phyloP scores from a whole-genome alignment of 2,797 vertebrate species.

The Gallirallus australis region DNA sequence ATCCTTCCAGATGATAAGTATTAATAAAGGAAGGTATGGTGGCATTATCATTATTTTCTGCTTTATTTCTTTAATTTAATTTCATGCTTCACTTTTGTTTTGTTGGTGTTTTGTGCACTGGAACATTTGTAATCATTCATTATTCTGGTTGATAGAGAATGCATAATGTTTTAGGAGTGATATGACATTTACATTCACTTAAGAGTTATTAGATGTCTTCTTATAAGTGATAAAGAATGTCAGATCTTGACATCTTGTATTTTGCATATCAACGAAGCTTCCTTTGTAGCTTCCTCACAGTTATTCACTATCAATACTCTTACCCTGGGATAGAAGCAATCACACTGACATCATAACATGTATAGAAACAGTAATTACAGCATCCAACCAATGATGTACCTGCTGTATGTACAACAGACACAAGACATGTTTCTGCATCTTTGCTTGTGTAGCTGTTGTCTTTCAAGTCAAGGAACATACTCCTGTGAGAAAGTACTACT shows the following conservation, averaged over 20 bases:
- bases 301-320: not conserved
- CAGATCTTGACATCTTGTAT: constrained; percentile 53
- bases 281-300: not conserved
- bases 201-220: constrained; percentile 59
- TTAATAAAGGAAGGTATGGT: not conserved
- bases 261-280: constrained; percentile 17
- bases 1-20: not conserved
- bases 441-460: fast-evolving
- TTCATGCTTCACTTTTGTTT: constrained; percentile 34
- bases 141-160: constrained; percentile 51
- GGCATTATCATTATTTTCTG: not conserved
- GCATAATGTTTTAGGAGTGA: constrained; percentile 24
- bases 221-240: constrained; percentile 33
- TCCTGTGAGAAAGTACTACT: not conserved
- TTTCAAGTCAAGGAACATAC: not conserved
- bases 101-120: not conserved
- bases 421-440: not conserved
- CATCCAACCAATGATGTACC: not conserved
- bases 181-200: constrained; percentile 67
- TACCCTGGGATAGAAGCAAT: not conserved
- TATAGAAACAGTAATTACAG: not conserved
- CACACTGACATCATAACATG: not conserved
- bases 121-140: constrained; percentile 62
- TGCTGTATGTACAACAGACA: not conserved
- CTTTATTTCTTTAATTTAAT: constrained; percentile 30